Percentiles rank a stretch among this genome's conserved stretches.
phyloP scores from a whole-genome alignment of 2,888 invertebrate genomes.

The Rhorus exstirpatorius region DNA sequence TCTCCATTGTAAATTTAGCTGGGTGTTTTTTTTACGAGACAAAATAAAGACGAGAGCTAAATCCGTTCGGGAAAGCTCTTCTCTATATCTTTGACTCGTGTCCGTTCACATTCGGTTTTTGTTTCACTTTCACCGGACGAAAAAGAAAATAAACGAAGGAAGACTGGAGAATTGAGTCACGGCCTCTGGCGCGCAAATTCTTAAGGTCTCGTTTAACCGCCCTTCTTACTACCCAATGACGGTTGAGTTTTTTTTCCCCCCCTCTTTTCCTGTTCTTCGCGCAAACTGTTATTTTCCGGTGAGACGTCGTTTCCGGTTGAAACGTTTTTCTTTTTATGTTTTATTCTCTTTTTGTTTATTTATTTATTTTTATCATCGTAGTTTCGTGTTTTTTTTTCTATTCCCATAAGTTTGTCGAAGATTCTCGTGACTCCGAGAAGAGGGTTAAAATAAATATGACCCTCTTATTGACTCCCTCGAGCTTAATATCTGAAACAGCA shows the following conservation, averaged over 20 bases:
- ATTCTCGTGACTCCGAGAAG: background rate
- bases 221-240: constrained; percentile 3
- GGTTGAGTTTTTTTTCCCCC: background rate
- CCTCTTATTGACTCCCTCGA: no score
- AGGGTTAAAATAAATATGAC: background rate
- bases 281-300: constrained; percentile 9
- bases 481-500: constrained; percentile 14
- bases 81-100: no score
- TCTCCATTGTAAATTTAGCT: no score
- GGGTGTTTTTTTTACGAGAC: no score
- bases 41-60: no score
- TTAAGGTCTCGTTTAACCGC: constrained; percentile 23
- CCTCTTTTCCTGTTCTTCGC: background rate
- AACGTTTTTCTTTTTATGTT: constrained; percentile 8
- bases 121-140: no score
- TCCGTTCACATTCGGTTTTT: no score
- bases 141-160: constrained; percentile 35
- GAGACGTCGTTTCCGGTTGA: constrained; percentile 14
- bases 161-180: constrained; percentile 18
- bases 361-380: background rate
- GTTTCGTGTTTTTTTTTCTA: constrained; percentile 17
- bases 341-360: constrained; percentile 16
- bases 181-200: background rate
- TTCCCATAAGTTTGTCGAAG: background rate
- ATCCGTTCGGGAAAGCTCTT: no score